Evolutionary conservation across 2,888 invertebrate genomes (phyloP).

Genomic region (Lasiommata megera): DNA sequence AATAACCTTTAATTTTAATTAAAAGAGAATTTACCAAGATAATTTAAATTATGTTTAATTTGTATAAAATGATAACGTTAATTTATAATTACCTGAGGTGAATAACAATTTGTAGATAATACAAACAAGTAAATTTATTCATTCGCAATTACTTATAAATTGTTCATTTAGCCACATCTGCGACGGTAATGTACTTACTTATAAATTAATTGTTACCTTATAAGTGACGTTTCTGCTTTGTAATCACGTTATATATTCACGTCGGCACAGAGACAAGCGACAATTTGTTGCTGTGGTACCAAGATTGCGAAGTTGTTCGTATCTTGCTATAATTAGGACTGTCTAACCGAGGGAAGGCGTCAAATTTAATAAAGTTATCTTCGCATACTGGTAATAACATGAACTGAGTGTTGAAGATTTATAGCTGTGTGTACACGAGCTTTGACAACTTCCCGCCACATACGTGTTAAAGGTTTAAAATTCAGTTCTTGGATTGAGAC

Average conservation of each 20-base stretch:
- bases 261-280: slow-evolving; percentile 4
- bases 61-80: too few species aligned
- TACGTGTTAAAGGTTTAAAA: too few species aligned
- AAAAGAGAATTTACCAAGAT: too few species aligned
- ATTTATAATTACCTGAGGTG: too few species aligned
- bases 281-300: neutral
- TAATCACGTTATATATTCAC: neutral
- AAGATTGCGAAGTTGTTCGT: neutral
- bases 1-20: too few species aligned
- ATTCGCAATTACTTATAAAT: too few species aligned
- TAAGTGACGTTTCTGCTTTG: neutral
- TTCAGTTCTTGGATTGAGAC: too few species aligned
- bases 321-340: neutral
- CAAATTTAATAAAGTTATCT: slow-evolving; percentile 2
- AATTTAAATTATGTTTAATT: too few species aligned
- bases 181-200: too few species aligned
- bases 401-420: neutral
- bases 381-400: neutral
- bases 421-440: neutral
- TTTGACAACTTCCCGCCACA: too few species aligned
- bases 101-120: too few species aligned
- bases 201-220: neutral
- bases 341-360: slow-evolving; percentile 1
- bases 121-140: too few species aligned
- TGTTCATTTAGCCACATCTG: neutral